A percentile compares a stretch with the other conserved stretches of the same genome.
phyloP scores from a whole-genome alignment of 2,797 vertebrate genomes.

The Cephalopachus bancanus region DNA sequence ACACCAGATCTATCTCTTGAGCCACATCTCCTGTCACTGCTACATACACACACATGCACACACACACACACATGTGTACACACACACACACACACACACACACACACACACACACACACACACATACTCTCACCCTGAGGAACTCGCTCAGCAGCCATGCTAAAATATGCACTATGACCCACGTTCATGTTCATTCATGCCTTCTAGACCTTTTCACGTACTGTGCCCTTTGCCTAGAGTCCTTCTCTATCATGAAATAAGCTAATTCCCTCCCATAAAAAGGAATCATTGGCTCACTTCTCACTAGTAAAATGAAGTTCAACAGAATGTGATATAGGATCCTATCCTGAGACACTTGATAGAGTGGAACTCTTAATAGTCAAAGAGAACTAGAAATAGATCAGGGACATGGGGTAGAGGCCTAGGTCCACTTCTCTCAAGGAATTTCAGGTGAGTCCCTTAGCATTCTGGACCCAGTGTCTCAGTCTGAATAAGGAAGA shows the following conservation, averaged over 20 bases:
- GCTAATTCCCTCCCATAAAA: not conserved
- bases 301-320: not conserved
- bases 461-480: not conserved
- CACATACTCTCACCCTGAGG: accelerated
- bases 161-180: not conserved
- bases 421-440: not conserved
- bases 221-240: not conserved
- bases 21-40: not conserved
- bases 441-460: not conserved
- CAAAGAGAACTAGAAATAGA: not conserved
- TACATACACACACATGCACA: not conserved
- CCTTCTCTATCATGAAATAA: not conserved
- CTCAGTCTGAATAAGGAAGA: not conserved
- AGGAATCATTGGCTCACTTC: not conserved
- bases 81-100: too few species aligned
- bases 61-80: too few species aligned
- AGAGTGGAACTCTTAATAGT: too few species aligned
- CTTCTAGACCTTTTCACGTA: not conserved
- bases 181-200: not conserved
- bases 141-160: not conserved
- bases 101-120: accelerated
- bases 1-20: not conserved
- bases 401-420: not conserved
- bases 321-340: not conserved
- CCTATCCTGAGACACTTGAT: not conserved